Base-by-base conservation (phyloP, 2,888 invertebrate genomes). In the Caenorhabditis sinica region DNA sequence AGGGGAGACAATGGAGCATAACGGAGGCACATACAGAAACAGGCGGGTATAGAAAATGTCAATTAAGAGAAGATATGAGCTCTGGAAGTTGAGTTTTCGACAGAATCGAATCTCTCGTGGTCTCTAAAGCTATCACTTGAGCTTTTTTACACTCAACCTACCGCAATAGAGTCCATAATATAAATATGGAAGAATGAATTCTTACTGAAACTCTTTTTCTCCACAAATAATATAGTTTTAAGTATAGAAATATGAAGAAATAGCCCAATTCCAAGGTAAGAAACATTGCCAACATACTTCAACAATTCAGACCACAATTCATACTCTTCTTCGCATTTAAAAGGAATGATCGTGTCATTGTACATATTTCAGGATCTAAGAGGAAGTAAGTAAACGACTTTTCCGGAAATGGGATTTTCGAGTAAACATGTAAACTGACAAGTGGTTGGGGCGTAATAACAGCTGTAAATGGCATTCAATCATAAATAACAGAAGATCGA, bases 81-180 rank as follows among this genome's bases (percentile, higher is more conserved):
- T 49, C 49, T 49, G n/a, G n/a, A 49, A 49, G 1, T 17, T 1
- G n/a, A 49, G 66, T n/a, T n/a, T n/a, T 13, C 40, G 40, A 40
- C 40, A 9, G 2, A 40, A n/a, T n/a, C n/a, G n/a, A n/a, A n/a
- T n/a, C n/a, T n/a, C n/a, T n/a, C n/a, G n/a, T n/a, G n/a, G n/a
- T n/a, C n/a, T n/a, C n/a, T n/a, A n/a, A n/a, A n/a, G n/a, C n/a
- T n/a, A n/a, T n/a, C n/a, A n/a, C n/a, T n/a, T n/a, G n/a, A n/a
- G n/a, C n/a, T n/a, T n/a, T n/a, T n/a, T n/a, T n/a, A n/a, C n/a
- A n/a, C 11, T 36, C 6, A 30, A 43, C 68, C 51, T 25, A 77
- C 77, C 77, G 71, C 71, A n/a, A 79, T 36, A 5, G 71, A 79
- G 53, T 79, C 77, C n/a, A 30, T 71, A 5, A 51, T 20, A 53